Evolutionary conservation across 2,113 vertebrate genomes (phyloP), one percentile per base, ranked within the genome.

Genomic region (Sula dactylatra): DNA sequence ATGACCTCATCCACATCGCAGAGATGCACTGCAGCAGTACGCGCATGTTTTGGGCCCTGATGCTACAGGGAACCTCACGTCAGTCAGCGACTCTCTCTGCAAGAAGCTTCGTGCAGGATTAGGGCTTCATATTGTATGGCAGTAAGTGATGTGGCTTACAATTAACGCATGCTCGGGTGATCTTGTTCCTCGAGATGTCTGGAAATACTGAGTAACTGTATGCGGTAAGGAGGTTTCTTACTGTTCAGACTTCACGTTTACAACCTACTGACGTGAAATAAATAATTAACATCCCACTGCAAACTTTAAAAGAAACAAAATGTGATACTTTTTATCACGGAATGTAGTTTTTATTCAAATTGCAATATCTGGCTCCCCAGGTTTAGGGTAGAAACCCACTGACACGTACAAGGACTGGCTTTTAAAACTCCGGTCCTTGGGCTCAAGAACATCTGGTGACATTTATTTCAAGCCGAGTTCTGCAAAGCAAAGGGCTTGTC

Each of bases 11-110:
- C 88, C 16, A 1, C 13, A 17, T 13, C 52, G 16, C 31, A 3
- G 73, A 19, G 86, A 45, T 13, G 95, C 94, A 65, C 86, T 92
- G 96, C 97, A 96, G 88, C 72, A 92, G 6, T 3, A 13, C 5
- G 20, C n/a, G 66, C 13, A 1, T 8, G 40, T 4, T 4, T 21
- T 4, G 79, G 45, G 82, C 73, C 40, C 82, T 1, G 27, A 7
- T 17, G 70, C 90, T 66, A 22, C 88, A 10, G 21, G 72, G 52
- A 96, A 59, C 92, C 72, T 66, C 64, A 7, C 24, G 9, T 34
- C 88, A 55, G 4, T 6, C 85, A 4, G 21, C 44, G 66, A 45
- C 32, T 22, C 29, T 26, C 56, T 61, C 64, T 38, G 83, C 34
- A 25, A 34, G 76, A 31, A 54, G 74, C 74, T 55, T 45, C 1